Conservation (phyloP, 2,113 vertebrate genomes). For the Naja naja region DNA sequence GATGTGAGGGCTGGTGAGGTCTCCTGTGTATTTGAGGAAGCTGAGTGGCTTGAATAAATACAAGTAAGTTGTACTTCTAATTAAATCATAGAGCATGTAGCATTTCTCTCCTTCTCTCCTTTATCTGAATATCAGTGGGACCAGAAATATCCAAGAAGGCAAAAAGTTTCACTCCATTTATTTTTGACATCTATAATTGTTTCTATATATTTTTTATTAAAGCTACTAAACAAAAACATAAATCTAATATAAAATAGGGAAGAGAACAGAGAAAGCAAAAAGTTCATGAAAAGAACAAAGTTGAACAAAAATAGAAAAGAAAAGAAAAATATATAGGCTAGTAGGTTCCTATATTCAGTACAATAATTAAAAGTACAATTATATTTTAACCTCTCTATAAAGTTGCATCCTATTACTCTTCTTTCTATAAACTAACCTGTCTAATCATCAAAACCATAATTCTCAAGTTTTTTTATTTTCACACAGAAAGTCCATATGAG, state of each 20-base stretch:
- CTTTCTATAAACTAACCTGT: neutral
- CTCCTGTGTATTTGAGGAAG: conserved; percentile 18
- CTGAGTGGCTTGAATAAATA: conserved; percentile 25
- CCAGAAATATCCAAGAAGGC: conserved; percentile 11
- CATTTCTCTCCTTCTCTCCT: conserved; percentile 5
- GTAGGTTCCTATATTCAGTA: neutral
- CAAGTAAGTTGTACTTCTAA: conserved; percentile 20
- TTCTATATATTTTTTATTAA: neutral
- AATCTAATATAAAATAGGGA: neutral
- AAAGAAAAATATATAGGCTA: neutral
- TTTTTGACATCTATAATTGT: neutral
- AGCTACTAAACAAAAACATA: neutral
- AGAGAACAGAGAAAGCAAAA: neutral
- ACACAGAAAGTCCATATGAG: neutral
- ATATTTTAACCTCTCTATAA: neutral
- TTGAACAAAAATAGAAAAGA: neutral
- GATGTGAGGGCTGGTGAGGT: conserved; percentile 22
- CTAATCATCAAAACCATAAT: neutral
- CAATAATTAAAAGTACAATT: neutral
- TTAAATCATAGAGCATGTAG: conserved; percentile 25
- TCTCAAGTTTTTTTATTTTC: neutral
- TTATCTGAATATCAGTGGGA: conserved; percentile 6
- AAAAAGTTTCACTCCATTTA: conserved; percentile 14
- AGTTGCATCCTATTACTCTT: neutral
- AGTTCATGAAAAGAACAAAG: neutral